These are phyloP conservation scores for Gymnoscopelus braueri DNA, from an alignment of 2,797 vertebrate species.

Conservation along the genomic window DNA sequence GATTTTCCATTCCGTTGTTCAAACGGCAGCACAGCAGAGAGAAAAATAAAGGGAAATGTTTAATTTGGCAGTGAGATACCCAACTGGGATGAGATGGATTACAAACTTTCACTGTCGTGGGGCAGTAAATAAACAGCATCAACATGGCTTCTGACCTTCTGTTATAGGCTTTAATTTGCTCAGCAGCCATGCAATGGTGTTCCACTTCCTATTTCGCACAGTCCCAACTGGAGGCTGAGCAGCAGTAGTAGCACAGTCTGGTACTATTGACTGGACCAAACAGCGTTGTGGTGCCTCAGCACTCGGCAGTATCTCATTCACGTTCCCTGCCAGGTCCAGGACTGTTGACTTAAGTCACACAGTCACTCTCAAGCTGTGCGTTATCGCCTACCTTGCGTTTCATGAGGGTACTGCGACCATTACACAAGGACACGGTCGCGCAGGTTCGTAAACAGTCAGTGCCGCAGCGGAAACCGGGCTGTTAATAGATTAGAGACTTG, in stretches of 20 bases:
- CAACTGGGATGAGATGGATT: slow-evolving; percentile 34
- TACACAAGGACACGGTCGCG: slow-evolving; percentile 27
- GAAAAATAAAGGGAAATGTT: slow-evolving; percentile 3
- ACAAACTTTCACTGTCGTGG: neutral
- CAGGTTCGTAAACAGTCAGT: slow-evolving; percentile 53
- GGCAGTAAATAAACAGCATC: slow-evolving; percentile 16
- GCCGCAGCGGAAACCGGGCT: slow-evolving; percentile 63
- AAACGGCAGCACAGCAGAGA: slow-evolving; percentile 17
- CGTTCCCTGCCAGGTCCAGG: too few relatives aligned
- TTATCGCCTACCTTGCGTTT: slow-evolving; percentile 34
- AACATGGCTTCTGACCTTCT: neutral
- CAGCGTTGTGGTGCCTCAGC: too few relatives aligned
- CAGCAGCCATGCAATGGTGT: too few relatives aligned
- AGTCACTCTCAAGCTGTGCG: too few relatives aligned
- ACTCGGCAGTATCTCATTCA: too few relatives aligned
- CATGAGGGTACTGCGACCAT: slow-evolving; percentile 40
- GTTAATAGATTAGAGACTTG: slow-evolving; percentile 53
- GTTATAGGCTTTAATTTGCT: too few relatives aligned
- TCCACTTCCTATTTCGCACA: too few relatives aligned
- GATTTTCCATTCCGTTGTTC: slow-evolving; percentile 22
- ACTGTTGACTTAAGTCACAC: too few relatives aligned
- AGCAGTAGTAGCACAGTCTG: too few relatives aligned
- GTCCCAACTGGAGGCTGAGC: too few relatives aligned
- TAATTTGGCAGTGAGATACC: slow-evolving; percentile 22
- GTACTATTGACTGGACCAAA: too few relatives aligned